Evolutionary conservation across 2,888 invertebrate genomes (phyloP).

Genomic region (Drosophila kambysellisi): DNA sequence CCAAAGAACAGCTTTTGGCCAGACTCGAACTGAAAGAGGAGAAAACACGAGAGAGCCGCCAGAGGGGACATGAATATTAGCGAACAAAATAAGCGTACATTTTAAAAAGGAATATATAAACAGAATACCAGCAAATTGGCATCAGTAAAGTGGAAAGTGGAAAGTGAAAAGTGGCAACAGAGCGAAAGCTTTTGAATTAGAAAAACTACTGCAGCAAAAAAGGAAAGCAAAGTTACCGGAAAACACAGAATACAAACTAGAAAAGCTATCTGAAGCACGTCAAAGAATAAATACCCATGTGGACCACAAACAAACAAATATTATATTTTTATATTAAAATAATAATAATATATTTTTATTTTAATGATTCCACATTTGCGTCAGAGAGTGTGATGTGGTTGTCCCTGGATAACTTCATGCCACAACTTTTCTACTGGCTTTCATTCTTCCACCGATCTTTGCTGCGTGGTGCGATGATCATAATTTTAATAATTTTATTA

Average conservation of each 20-base stretch:
- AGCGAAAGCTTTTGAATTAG: not conserved
- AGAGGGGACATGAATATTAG: not conserved
- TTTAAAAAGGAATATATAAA: not conserved
- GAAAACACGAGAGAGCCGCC: not conserved
- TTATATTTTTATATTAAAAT: not conserved
- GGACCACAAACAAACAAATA: not conserved
- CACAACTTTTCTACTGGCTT: too few relatives aligned
- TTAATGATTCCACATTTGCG: not conserved
- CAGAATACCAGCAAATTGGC: slow-evolving; percentile 2
- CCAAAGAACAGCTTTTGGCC: not conserved
- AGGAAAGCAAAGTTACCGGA: not conserved
- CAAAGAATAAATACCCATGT: not conserved
- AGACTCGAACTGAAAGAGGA: not conserved
- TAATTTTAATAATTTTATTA: not conserved
- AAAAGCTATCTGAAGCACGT: not conserved
- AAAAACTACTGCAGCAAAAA: not conserved
- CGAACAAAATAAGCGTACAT: slow-evolving; percentile 2
- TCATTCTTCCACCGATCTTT: too few relatives aligned
- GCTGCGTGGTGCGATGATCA: not conserved
- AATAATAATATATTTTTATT: not conserved
- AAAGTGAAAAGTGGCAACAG: not conserved
- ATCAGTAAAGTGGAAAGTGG: not conserved
- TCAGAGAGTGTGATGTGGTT: not conserved
- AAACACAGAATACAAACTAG: not conserved
- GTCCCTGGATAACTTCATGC: too few relatives aligned